phyloP scores from a whole-genome alignment of 2,888 invertebrate species.

The Meteorus cinctellus region DNA sequence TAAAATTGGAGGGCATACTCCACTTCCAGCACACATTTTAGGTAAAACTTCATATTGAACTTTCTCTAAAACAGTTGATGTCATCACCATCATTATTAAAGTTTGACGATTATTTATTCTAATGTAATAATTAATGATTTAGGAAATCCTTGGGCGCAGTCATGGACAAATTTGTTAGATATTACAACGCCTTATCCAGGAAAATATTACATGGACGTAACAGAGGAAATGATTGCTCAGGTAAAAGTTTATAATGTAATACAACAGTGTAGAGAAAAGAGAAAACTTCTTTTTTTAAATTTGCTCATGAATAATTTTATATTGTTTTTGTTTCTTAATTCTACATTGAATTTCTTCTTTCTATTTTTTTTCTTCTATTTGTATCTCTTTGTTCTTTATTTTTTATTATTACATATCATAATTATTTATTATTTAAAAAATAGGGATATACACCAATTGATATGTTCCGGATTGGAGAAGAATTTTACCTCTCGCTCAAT shows the following conservation, averaged over 20 bases:
- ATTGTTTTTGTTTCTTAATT: not conserved
- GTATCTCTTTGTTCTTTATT: slow-evolving; percentile 6
- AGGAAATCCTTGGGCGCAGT: slow-evolving; percentile 93
- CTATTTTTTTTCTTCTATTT: not conserved
- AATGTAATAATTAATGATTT: slow-evolving; percentile 41
- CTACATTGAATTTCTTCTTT: too few relatives aligned
- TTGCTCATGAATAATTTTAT: slow-evolving; percentile 6
- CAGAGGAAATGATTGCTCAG: slow-evolving; percentile 86
- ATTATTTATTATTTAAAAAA: slow-evolving; percentile 32
- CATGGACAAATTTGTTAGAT: slow-evolving; percentile 88
- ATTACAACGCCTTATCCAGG: slow-evolving; percentile 90
- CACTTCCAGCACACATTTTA: slow-evolving; percentile 88
- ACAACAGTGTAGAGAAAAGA: not conserved
- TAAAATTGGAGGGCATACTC: slow-evolving; percentile 85
- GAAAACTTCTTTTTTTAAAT: not conserved
- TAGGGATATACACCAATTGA: slow-evolving; percentile 88
- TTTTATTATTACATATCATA: slow-evolving; percentile 12
- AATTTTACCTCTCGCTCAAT: slow-evolving; percentile 93
- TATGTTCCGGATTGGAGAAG: slow-evolving; percentile 91
- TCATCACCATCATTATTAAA: not conserved
- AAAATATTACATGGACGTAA: slow-evolving; percentile 87
- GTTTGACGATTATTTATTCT: slow-evolving; percentile 9
- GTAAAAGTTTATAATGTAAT: slow-evolving; percentile 68
- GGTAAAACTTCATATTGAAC: slow-evolving; percentile 71
- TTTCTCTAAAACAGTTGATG: too few relatives aligned